Evolutionary conservation across 2,888 invertebrate species (phyloP), one percentile per base, ranked within the genome.

Genomic region (Philhelius pedissequus): DNA sequence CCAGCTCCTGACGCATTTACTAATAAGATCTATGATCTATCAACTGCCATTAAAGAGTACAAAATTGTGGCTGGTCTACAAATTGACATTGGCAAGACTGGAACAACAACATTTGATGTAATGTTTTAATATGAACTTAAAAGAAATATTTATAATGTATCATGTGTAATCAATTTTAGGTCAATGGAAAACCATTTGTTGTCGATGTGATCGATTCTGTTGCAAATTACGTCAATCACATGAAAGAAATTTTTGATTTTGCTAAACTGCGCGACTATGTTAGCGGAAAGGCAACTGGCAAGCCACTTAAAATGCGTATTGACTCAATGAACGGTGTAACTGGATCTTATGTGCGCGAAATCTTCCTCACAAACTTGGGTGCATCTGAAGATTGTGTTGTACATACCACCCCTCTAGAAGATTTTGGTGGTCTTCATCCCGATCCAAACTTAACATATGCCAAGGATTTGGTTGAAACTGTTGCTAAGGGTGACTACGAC

Each of bases 191-290:
- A 20, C 92, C 93, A 58, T 98, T 98, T 90, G 93, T 93, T 0
- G 96, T 99, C 4, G 96, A 98, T 90, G 94, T 99, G 1, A 94
- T 99, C 69, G 98, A 99, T 92, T 94, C 97, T 0, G 98, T 99
- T 0, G 93, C 94, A 15, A 97, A 98, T 90, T 99, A 99, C 90
- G 94, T 97, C 0, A 92, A 93, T 0, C 94, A 96, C 86, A 99
- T 99, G 99, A 97, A 98, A 92, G 95, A 96, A 88, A 98, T 99
- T 87, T 99, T 99, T 92, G 98, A 99, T 93, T 99, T 99, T 91
- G 91, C 92, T 50, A 94, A 94, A 89, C 94, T 99, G 76, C 95
- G 94, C 89, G 91, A 92, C 0, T 93, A 97, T 71, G 93, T 99
- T 22, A 93, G 94, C 73, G 96, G 96, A 38, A 93, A 93, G 7